A percentile compares a stretch with the other conserved stretches of the same genome.
Evolutionary conservation across 2,888 invertebrate species (phyloP).

Genomic region (Dynastes maya): DNA sequence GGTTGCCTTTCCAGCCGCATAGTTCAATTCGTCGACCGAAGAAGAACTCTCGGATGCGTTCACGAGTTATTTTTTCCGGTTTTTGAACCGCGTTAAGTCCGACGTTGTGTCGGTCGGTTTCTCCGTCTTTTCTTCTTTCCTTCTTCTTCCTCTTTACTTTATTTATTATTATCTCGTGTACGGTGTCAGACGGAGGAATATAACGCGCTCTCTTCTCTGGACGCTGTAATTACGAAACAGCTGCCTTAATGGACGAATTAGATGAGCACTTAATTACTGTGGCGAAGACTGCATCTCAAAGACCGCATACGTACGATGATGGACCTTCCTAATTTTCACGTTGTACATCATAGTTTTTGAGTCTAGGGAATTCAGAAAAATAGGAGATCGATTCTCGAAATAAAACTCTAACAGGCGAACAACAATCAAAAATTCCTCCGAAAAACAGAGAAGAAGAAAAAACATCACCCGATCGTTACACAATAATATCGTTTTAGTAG

Average conservation of each 20-base stretch:
- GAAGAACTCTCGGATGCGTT: background rate
- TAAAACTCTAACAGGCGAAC: too few species aligned
- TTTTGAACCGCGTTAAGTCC: slow-evolving; percentile 14
- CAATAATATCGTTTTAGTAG: background rate
- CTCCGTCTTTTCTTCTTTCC: background rate
- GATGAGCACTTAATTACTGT: slow-evolving; percentile 26
- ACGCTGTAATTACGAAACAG: slow-evolving; percentile 37
- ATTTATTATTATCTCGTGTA: background rate
- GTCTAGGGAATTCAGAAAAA: too few species aligned
- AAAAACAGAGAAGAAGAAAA: background rate
- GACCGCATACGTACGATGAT: too few species aligned
- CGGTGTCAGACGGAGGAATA: background rate
- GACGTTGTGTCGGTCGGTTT: background rate
- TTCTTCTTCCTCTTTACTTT: slow-evolving; percentile 11
- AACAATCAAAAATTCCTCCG: background rate
- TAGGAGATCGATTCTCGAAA: too few species aligned
- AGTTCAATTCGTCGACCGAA: background rate
- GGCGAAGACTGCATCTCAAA: background rate
- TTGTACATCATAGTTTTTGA: too few species aligned
- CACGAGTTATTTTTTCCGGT: slow-evolving; percentile 20
- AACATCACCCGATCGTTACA: background rate
- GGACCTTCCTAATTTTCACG: too few species aligned
- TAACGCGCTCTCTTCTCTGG: background rate
- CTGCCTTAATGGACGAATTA: slow-evolving; percentile 41
- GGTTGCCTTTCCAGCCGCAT: too few species aligned